phyloP scores from a whole-genome alignment of 1,140 invertebrate genomes.

The Thaumetopoea pityocampa region DNA sequence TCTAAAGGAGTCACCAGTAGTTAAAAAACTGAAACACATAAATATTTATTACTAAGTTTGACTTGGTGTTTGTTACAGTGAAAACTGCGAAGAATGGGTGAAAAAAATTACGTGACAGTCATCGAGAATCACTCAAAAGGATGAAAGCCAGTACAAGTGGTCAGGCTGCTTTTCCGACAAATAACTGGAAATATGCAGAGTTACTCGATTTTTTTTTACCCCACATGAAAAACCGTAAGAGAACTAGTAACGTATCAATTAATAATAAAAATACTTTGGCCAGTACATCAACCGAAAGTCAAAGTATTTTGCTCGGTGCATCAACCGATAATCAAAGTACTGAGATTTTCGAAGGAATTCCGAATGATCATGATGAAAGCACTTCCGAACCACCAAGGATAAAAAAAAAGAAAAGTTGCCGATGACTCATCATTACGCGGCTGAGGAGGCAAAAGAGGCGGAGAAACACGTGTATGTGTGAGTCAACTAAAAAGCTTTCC shows the following conservation, averaged over 20 bases:
- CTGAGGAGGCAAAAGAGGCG: slow-evolving; percentile 1
- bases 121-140: slow-evolving; percentile 17
- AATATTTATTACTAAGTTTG: slow-evolving; percentile 4
- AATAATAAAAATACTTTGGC: slow-evolving; percentile 6
- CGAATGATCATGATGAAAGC: slow-evolving; percentile 2
- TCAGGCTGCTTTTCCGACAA: slow-evolving; percentile 5
- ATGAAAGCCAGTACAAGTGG: slow-evolving; percentile 12
- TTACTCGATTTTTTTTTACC: slow-evolving; percentile 14
- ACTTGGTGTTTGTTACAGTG: slow-evolving; percentile 11
- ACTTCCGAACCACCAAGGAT: slow-evolving; percentile 1
- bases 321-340: slow-evolving; percentile 3
- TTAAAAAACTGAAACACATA: slow-evolving; percentile 2
- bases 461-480: slow-evolving; percentile 11
- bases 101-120: slow-evolving; percentile 13
- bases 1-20: slow-evolving; percentile 1
- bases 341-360: background rate
- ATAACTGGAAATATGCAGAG: slow-evolving; percentile 12
- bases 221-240: slow-evolving; percentile 6
- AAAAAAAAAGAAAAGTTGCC: background rate
- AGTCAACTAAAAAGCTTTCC: slow-evolving; percentile 6
- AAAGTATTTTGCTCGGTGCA: slow-evolving; percentile 3
- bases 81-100: slow-evolving; percentile 15
- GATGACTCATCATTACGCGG: background rate
- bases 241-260: slow-evolving; percentile 2
- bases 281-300: slow-evolving; percentile 6